A percentile compares a stretch with the other conserved stretches of the same genome.
phyloP scores from a whole-genome alignment of 2,888 invertebrate species.

The Neria commutata region DNA sequence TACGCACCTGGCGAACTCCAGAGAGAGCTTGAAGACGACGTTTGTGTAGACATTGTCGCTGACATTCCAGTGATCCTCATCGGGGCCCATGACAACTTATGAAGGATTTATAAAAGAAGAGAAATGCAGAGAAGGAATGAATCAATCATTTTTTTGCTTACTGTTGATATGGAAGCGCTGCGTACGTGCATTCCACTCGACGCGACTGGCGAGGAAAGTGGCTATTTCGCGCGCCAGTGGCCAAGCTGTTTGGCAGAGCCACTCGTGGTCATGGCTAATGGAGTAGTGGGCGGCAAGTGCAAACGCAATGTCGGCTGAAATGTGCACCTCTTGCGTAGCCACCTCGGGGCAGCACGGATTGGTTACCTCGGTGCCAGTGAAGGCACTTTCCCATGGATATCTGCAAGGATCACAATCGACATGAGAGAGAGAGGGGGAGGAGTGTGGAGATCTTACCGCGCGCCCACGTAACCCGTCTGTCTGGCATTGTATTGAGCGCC shows the following conservation, averaged over 20 bases:
- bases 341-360: slow-evolving; percentile 68
- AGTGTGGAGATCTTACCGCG: slow-evolving; percentile 58
- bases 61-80: slow-evolving; percentile 68
- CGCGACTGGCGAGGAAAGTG: slow-evolving; percentile 67
- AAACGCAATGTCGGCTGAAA: slow-evolving; percentile 67
- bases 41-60: slow-evolving; percentile 69
- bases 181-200: slow-evolving; percentile 63
- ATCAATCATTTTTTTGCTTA: too few relatives aligned
- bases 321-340: slow-evolving; percentile 66
- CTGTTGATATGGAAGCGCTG: slow-evolving; percentile 65
- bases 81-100: slow-evolving; percentile 71
- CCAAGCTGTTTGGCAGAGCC: slow-evolving; percentile 63
- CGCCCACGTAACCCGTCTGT: slow-evolving; percentile 65
- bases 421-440: background rate
- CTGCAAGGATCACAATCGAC: too few relatives aligned
- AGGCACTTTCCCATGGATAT: slow-evolving; percentile 71
- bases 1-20: slow-evolving; percentile 66
- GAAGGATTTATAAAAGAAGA: too few relatives aligned
- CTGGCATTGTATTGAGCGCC: slow-evolving; percentile 65
- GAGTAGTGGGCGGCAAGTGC: slow-evolving; percentile 59
- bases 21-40: slow-evolving; percentile 66
- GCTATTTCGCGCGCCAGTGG: slow-evolving; percentile 66
- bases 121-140: slow-evolving; percentile 23
- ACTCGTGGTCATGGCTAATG: slow-evolving; percentile 45
- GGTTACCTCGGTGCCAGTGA: slow-evolving; percentile 67